These are phyloP conservation scores for Rhorus exstirpatorius DNA, from an alignment of 2,888 invertebrate species.

Conservation along the genomic window DNA sequence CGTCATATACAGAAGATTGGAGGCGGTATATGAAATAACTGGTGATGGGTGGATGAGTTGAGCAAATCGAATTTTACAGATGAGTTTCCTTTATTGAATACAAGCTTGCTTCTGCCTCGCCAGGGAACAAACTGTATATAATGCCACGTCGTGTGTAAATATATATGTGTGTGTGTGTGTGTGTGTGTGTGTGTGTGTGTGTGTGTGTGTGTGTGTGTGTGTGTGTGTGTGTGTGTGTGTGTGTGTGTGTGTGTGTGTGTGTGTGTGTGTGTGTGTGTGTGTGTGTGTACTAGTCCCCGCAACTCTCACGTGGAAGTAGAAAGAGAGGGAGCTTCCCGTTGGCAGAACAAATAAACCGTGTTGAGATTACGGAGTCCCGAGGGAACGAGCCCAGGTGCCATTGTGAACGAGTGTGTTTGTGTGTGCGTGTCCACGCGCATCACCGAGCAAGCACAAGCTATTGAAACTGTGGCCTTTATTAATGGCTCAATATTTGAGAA, in stretches of 20 bases:
- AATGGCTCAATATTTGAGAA: conserved; percentile 85
- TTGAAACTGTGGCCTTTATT: conserved; percentile 84
- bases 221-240: too few species aligned
- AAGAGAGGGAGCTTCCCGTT: conserved; percentile 46
- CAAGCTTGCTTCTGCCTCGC: conserved; percentile 70
- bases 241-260: too few species aligned
- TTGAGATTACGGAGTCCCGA: conserved; percentile 84
- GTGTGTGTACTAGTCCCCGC: not conserved
- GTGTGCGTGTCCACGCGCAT: conserved; percentile 71
- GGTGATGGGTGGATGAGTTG: not conserved
- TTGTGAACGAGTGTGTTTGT: conserved; percentile 66
- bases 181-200: too few species aligned
- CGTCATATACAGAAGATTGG: not conserved
- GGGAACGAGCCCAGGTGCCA: conserved; percentile 83
- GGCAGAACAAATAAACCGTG: conserved; percentile 84
- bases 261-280: too few species aligned
- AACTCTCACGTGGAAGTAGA: conserved; percentile 23
- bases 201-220: too few species aligned
- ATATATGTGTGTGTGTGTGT: conserved; percentile 33
- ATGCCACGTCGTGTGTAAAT: conserved; percentile 21
- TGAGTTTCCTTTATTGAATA: conserved; percentile 85
- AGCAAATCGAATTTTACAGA: conserved; percentile 85
- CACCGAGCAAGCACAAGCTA: conserved; percentile 77
- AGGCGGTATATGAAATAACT: not conserved
- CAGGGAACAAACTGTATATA: conserved; percentile 73